Conservation (phyloP, 2,113 vertebrate genomes). For the Antechinus flavipes region DNA sequence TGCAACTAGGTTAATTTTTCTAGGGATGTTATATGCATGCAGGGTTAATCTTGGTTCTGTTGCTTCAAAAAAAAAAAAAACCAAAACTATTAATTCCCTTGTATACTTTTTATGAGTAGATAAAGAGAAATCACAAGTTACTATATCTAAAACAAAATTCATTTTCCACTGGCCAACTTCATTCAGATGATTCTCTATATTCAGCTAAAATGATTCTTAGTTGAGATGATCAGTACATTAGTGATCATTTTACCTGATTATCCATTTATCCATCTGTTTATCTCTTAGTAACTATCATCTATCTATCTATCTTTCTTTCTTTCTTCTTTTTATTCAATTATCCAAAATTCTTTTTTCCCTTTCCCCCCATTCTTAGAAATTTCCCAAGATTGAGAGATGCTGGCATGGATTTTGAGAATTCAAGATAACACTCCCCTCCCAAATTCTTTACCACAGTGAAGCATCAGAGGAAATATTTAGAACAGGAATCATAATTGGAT, state of each 20-base stretch:
- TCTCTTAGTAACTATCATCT: neutral
- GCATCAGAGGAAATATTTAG: neutral
- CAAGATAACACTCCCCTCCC: neutral
- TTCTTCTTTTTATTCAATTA: neutral
- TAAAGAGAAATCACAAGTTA: neutral
- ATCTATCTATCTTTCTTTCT: neutral
- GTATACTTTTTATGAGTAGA: neutral
- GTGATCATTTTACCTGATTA: neutral
- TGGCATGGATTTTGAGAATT: neutral
- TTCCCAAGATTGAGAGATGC: neutral
- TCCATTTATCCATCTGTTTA: neutral
- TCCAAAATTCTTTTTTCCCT: neutral
- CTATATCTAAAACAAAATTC: neutral
- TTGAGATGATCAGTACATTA: neutral
- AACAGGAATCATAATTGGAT: neutral
- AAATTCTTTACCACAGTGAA: neutral
- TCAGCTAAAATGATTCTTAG: neutral
- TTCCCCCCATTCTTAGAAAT: neutral
- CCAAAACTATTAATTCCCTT: neutral
- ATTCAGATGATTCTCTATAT: neutral
- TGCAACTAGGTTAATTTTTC: neutral
- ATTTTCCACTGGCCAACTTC: neutral
- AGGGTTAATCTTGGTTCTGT: neutral
- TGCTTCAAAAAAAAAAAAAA: neutral
- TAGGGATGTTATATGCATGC: neutral